Evolutionary conservation across 2,888 invertebrate genomes (phyloP).

Genomic region (Abrostola tripartita): DNA sequence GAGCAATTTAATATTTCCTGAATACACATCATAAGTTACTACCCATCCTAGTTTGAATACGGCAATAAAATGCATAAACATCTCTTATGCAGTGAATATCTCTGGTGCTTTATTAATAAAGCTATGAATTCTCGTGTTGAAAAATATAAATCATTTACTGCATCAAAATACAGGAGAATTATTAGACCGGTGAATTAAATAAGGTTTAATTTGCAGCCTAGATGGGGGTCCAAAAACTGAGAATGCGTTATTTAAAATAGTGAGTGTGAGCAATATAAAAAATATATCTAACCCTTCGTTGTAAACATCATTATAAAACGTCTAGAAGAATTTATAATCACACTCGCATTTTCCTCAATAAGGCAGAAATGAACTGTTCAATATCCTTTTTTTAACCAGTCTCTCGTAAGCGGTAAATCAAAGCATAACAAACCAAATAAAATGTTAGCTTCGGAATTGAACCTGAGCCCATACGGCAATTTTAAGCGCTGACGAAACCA

Average conservation of each 20-base stretch:
- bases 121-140: constrained; percentile 25
- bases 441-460: neutral
- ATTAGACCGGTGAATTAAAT: constrained; percentile 20
- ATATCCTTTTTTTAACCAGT: no score
- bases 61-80: constrained; percentile 16
- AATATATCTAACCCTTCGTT: no score
- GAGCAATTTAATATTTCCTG: no score
- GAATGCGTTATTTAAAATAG: no score
- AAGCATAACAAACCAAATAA: no score
- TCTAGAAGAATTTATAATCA: no score
- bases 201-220: neutral
- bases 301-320: no score
- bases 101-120: constrained; percentile 33
- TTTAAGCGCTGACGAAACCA: neutral
- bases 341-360: no score
- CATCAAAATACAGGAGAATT: constrained; percentile 33
- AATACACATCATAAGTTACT: neutral
- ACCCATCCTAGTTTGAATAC: constrained; percentile 1
- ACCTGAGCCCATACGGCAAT: neutral
- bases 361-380: no score
- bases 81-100: constrained; percentile 22
- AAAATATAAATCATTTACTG: constrained; percentile 35
- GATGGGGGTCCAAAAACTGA: no score
- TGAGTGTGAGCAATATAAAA: no score
- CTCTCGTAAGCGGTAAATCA: no score